Percentiles rank a stretch among this genome's conserved stretches.
These are phyloP conservation scores for Eupeodes latifasciatus DNA, from an alignment of 2,888 invertebrate genomes.

Conservation along the genomic window DNA sequence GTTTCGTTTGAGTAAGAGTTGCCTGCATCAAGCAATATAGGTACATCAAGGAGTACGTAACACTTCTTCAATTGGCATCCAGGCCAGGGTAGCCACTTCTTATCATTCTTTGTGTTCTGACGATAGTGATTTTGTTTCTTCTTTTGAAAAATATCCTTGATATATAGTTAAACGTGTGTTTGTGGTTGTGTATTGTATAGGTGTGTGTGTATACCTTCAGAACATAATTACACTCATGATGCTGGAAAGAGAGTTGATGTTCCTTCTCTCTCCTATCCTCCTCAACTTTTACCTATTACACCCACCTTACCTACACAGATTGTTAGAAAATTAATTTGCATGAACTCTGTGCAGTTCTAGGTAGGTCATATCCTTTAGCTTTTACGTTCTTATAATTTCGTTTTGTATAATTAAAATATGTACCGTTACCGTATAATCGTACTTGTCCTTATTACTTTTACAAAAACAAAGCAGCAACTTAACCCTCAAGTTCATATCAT, in stretches of 20 bases:
- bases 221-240: slow-evolving; percentile 45
- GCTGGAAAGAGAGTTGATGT: background rate
- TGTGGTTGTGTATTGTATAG: too few relatives aligned
- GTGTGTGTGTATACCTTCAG: too few relatives aligned
- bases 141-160: background rate
- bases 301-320: background rate
- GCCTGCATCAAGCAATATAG: background rate
- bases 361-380: slow-evolving; percentile 42
- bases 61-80: slow-evolving; percentile 21
- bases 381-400: slow-evolving; percentile 39
- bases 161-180: background rate
- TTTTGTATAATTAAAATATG: slow-evolving; percentile 41
- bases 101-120: background rate
- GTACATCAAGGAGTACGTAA: background rate
- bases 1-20: background rate
- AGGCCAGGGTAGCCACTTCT: background rate
- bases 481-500: slow-evolving; percentile 57
- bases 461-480: background rate
- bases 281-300: too few relatives aligned
- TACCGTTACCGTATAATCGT: background rate
- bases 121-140: background rate
- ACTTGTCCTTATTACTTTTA: too few relatives aligned
- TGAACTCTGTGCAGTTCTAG: background rate
- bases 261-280: too few relatives aligned
- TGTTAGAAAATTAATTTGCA: slow-evolving; percentile 43